A percentile compares a stretch with the other conserved stretches of the same genome.
Conservation (phyloP, 2,113 vertebrate genomes). For the Morone saxatilis region DNA sequence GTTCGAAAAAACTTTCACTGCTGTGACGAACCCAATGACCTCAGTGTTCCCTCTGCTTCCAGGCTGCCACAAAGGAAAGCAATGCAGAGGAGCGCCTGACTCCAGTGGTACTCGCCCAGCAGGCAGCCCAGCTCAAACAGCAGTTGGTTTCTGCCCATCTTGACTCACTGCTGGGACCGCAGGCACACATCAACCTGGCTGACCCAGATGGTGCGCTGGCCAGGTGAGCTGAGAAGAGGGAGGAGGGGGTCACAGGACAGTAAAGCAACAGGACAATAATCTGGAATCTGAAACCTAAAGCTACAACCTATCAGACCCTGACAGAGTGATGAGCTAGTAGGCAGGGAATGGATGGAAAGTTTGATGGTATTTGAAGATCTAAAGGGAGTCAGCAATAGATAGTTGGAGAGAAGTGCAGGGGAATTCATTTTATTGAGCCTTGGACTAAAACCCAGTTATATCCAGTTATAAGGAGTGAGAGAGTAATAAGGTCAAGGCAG, state of each 20-base stretch:
- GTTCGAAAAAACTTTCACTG: background rate
- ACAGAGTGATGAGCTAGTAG: constrained; percentile 86
- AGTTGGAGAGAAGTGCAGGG: constrained; percentile 1
- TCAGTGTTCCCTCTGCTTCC: background rate
- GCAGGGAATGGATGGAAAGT: constrained; percentile 14
- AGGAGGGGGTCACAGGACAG: background rate
- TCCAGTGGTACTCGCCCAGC: constrained; percentile 91
- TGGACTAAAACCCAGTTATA: constrained; percentile 22
- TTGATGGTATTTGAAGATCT: background rate
- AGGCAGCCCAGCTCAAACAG: constrained; percentile 92
- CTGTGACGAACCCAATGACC: background rate
- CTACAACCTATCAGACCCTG: constrained; percentile 80
- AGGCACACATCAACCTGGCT: constrained; percentile 91
- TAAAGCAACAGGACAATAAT: background rate
- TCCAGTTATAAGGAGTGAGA: constrained; percentile 4
- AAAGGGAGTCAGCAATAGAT: background rate
- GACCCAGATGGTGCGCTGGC: constrained; percentile 95
- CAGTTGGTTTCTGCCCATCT: constrained; percentile 94
- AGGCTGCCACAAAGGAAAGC: constrained; percentile 89
- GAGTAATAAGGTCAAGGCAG: background rate
- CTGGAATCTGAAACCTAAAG: constrained; percentile 62
- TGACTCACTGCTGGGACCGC: constrained; percentile 92
- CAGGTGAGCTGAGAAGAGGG: constrained; percentile 84
- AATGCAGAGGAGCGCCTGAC: constrained; percentile 92
- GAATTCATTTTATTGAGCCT: constrained; percentile 8